A percentile compares a stretch with the other conserved stretches of the same genome.
Evolutionary conservation across 2,797 vertebrate species (phyloP).

Genomic region (Helostoma temminkii): DNA sequence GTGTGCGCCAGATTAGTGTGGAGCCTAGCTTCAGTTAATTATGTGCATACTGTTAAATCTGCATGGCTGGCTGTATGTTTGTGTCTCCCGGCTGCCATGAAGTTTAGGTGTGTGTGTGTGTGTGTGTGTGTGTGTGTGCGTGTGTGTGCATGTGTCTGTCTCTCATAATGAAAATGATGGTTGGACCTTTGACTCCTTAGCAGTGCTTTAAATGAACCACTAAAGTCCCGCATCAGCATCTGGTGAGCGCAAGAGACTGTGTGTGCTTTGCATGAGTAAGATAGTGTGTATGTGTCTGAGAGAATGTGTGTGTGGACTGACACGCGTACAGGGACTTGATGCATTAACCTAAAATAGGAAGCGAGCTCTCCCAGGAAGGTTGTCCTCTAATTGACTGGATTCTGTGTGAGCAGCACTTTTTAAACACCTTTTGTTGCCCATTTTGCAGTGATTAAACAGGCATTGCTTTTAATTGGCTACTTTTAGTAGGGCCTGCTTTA

Average conservation of each 20-base stretch:
- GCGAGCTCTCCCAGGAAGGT: constrained; percentile 69
- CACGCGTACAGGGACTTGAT: constrained; percentile 51
- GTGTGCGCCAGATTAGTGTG: constrained; percentile 58
- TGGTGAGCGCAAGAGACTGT: constrained; percentile 36
- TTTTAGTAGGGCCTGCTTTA: constrained; percentile 56
- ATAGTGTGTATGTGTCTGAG: constrained; percentile 1
- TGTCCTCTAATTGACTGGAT: constrained; percentile 78
- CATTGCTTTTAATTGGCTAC: constrained; percentile 74
- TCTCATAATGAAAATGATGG: constrained; percentile 68
- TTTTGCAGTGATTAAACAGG: constrained; percentile 77
- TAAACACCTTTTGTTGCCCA: constrained; percentile 76
- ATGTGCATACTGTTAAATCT: constrained; percentile 71
- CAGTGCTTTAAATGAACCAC: constrained; percentile 68
- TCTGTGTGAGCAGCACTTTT: constrained; percentile 79
- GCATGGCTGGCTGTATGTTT: constrained; percentile 51
- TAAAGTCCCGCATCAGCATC: constrained; percentile 70
- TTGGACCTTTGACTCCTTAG: constrained; percentile 70
- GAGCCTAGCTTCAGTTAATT: constrained; percentile 68
- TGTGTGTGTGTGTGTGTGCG: constrained; percentile 7
- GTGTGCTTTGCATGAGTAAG: constrained; percentile 11
- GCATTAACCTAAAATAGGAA: constrained; percentile 78
- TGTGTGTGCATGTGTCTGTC: constrained; percentile 19
- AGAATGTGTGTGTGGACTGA: constrained; percentile 11
- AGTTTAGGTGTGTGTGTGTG: constrained; percentile 7
- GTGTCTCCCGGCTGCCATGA: constrained; percentile 38